phyloP scores from a whole-genome alignment of 2,888 invertebrate species.

The Dusona sp. region DNA sequence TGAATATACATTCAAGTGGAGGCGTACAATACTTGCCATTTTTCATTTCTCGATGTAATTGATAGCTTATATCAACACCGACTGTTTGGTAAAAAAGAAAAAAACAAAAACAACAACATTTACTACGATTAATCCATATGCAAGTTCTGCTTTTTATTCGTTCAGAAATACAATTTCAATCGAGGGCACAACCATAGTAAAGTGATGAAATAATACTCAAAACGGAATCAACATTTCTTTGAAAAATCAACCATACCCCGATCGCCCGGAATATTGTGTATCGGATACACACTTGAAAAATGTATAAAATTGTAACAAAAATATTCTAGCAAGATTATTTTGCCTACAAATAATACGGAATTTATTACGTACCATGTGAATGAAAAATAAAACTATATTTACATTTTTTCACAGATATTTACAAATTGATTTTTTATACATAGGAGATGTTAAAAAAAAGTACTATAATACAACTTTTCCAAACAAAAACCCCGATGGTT shows the following conservation, averaged over 20 bases:
- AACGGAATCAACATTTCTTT: background rate
- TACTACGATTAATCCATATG: background rate
- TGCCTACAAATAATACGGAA: background rate
- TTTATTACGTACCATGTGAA: no score
- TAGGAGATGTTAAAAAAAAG: no score
- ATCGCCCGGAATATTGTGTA: background rate
- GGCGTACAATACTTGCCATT: background rate
- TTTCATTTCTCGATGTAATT: constrained; percentile 44
- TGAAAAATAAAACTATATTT: no score
- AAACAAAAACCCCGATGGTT: no score
- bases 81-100: background rate
- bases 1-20: constrained; percentile 9
- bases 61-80: constrained; percentile 19
- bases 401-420: no score
- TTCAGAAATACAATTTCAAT: background rate
- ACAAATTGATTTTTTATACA: no score
- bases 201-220: background rate
- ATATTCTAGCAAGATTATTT: background rate
- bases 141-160: background rate
- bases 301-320: background rate
- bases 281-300: background rate
- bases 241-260: background rate
- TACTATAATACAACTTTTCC: no score
- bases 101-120: background rate
- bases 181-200: no score